phyloP scores from a whole-genome alignment of 92 coral and sea anemone species.

The Montipora capitata region DNA sequence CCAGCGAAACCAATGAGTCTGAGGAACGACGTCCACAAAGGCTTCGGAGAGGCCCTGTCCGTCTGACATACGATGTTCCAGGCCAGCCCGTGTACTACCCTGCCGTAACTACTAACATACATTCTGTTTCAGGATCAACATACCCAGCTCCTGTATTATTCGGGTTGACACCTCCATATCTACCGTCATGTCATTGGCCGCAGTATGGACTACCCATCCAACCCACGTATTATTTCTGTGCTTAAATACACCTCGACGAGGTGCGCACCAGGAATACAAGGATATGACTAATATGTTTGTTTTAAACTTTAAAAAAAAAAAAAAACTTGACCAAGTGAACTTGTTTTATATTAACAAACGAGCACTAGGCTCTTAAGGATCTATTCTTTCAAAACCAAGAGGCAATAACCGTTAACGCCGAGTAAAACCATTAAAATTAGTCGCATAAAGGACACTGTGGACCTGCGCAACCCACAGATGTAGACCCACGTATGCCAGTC shows the following conservation, averaged over 20 bases:
- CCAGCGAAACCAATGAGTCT: background rate
- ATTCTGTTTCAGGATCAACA: slow-evolving; percentile 10
- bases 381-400: background rate
- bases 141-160: slow-evolving; percentile 8
- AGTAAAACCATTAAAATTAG: background rate
- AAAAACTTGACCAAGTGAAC: slow-evolving; percentile 9
- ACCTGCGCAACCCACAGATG: slow-evolving; percentile 42
- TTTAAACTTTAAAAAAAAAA: background rate
- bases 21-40: slow-evolving; percentile 31
- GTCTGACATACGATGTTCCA: slow-evolving; percentile 44
- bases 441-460: slow-evolving; percentile 21
- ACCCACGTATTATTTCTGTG: background rate
- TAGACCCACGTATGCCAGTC: background rate
- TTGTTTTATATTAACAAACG: slow-evolving; percentile 3
- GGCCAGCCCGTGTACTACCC: slow-evolving; percentile 41
- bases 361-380: background rate
- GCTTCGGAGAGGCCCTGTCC: slow-evolving; percentile 34
- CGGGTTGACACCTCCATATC: background rate
- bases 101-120: slow-evolving; percentile 12
- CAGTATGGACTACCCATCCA: slow-evolving; percentile 5
- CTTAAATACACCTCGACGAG: background rate
- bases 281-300: background rate
- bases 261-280: background rate
- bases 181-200: slow-evolving; percentile 7
- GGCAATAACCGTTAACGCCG: background rate